phyloP scores from a whole-genome alignment of 1,140 invertebrate genomes.

The Megalonaias nervosa region DNA sequence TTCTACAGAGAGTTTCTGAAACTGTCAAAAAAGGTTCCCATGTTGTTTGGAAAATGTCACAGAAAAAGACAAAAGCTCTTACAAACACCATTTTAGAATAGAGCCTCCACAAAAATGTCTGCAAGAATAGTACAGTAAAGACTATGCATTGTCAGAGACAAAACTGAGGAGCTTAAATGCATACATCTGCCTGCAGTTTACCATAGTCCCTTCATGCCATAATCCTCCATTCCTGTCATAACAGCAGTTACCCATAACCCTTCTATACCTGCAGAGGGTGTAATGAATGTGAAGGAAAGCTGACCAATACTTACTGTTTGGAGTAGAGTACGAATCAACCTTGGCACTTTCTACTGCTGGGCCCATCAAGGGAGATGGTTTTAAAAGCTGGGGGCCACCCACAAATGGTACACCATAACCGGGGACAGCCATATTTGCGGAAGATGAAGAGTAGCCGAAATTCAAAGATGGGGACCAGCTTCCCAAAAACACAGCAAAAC shows the following conservation, averaged over 20 bases:
- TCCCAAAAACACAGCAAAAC: conserved; percentile 71
- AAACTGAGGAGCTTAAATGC: not conserved
- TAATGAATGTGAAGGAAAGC: not conserved
- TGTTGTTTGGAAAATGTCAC: too few species aligned
- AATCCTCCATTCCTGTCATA: not conserved
- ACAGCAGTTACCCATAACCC: not conserved
- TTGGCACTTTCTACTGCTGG: conserved; percentile 52
- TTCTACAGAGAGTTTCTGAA: too few species aligned
- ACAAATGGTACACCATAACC: conserved; percentile 39
- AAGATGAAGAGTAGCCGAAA: conserved; percentile 60
- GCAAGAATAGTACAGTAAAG: not conserved
- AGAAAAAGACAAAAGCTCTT: too few species aligned
- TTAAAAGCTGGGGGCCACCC: conserved; percentile 46
- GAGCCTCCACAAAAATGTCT: not conserved
- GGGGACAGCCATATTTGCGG: conserved; percentile 32
- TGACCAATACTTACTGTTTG: conserved; percentile 57
- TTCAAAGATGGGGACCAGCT: conserved; percentile 68
- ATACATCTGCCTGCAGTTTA: not conserved
- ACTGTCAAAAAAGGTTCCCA: too few species aligned
- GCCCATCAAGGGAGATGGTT: conserved; percentile 54
- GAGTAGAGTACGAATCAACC: conserved; percentile 58
- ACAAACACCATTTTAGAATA: too few species aligned
- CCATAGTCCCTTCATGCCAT: not conserved
- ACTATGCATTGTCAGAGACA: conserved; percentile 3
- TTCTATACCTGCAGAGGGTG: not conserved